phyloP scores from a whole-genome alignment of 2,888 invertebrate genomes.

The Ennomos fuscantarius region DNA sequence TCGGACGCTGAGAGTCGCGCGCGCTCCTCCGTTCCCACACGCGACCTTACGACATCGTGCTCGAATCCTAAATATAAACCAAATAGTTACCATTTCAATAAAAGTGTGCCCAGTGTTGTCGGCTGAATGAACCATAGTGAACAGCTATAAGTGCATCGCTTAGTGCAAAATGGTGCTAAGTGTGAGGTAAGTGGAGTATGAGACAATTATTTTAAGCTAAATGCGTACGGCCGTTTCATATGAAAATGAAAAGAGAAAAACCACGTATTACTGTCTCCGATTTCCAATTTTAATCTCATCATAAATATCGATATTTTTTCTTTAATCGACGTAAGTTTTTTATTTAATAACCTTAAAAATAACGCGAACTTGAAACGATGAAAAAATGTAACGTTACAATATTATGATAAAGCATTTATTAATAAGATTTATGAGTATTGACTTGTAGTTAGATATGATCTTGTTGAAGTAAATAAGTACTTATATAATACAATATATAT shows the following conservation, averaged over 20 bases:
- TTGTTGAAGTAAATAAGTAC: too few relatives aligned
- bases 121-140: slow-evolving; percentile 49
- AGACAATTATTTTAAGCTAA: slow-evolving; percentile 35
- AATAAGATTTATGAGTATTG: too few relatives aligned
- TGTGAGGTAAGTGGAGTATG: slow-evolving; percentile 71
- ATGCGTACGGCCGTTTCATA: slow-evolving; percentile 36
- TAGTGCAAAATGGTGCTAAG: slow-evolving; percentile 74
- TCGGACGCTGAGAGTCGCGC: slow-evolving; percentile 54
- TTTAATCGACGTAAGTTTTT: too few relatives aligned
- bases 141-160: slow-evolving; percentile 41
- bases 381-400: too few relatives aligned
- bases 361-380: too few relatives aligned
- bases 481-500: too few relatives aligned
- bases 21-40: slow-evolving; percentile 30
- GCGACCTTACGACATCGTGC: slow-evolving; percentile 24
- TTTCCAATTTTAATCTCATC: too few relatives aligned
- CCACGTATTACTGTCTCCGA: too few relatives aligned
- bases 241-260: slow-evolving; percentile 20
- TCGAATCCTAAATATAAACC: slow-evolving; percentile 5
- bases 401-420: too few relatives aligned
- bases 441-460: too few relatives aligned
- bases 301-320: too few relatives aligned
- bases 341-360: too few relatives aligned
- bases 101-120: slow-evolving; percentile 42
- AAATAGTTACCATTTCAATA: slow-evolving; percentile 6